These are phyloP conservation scores for Anadara kagoshimensis DNA, from an alignment of 1,140 invertebrate genomes.

Conservation along the genomic window DNA sequence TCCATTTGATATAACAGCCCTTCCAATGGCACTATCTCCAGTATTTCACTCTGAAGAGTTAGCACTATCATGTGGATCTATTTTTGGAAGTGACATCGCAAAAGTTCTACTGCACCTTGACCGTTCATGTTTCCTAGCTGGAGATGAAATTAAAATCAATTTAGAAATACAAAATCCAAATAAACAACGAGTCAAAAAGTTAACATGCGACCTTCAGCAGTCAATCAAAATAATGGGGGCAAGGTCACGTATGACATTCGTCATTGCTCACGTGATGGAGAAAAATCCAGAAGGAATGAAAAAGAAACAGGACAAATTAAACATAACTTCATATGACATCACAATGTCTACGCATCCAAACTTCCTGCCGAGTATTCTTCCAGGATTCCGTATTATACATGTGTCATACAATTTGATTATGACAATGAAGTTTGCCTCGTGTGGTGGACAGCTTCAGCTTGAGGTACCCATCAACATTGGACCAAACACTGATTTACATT, in stretches of 20 bases:
- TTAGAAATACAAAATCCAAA: constrained; percentile 40
- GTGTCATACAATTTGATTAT: constrained; percentile 55
- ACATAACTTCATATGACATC: constrained; percentile 45
- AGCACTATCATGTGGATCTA: constrained; percentile 37
- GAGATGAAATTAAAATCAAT: constrained; percentile 60
- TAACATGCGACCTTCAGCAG: constrained; percentile 53
- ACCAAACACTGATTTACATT: constrained; percentile 50
- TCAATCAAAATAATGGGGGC: constrained; percentile 40
- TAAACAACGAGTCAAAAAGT: constrained; percentile 47
- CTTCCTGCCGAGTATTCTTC: constrained; percentile 55
- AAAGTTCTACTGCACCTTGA: constrained; percentile 52
- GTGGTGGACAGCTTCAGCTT: constrained; percentile 56
- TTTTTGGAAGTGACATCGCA: constrained; percentile 31
- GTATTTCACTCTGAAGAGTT: constrained; percentile 49
- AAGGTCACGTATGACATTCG: constrained; percentile 36
- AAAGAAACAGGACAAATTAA: constrained; percentile 35
- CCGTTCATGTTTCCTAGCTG: constrained; percentile 59
- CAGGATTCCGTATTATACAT: constrained; percentile 48
- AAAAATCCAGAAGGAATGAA: constrained; percentile 46
- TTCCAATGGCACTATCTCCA: constrained; percentile 51
- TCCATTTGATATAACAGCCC: constrained; percentile 55
- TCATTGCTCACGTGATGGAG: constrained; percentile 38
- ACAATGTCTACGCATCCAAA: constrained; percentile 51
- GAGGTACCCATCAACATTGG: constrained; percentile 62
- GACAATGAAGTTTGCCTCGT: constrained; percentile 51